Percentiles rank a stretch among this genome's conserved stretches.
These are phyloP conservation scores for Drosophila subsilvestris DNA, from an alignment of 2,888 invertebrate species.

Conservation along the genomic window DNA sequence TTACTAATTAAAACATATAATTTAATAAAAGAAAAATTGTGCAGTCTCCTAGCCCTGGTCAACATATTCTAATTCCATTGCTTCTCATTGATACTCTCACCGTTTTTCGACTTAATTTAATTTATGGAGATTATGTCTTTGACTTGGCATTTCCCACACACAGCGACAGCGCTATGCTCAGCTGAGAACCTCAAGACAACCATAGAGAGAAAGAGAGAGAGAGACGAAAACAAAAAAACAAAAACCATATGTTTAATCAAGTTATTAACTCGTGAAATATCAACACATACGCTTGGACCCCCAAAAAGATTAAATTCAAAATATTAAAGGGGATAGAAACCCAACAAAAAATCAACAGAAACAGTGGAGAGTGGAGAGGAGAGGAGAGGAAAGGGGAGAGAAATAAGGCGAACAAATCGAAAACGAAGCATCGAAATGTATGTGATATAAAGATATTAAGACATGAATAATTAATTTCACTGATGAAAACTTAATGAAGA, in stretches of 20 bases:
- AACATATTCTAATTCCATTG: conserved; percentile 9
- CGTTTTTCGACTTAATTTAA: conserved; percentile 59
- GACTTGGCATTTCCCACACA: conserved; percentile 70
- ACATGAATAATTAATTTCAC: conserved; percentile 81
- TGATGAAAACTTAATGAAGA: conserved; percentile 81
- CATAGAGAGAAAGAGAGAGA: conserved; percentile 1
- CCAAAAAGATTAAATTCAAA: conserved; percentile 72
- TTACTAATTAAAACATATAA: not conserved
- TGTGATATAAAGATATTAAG: conserved; percentile 76
- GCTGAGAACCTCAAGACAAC: conserved; percentile 1
- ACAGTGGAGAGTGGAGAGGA: not conserved
- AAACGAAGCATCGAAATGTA: conserved; percentile 50
- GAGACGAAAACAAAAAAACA: conserved; percentile 31
- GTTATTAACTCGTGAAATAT: conserved; percentile 78
- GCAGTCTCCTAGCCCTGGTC: conserved; percentile 5
- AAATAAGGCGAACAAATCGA: conserved; percentile 10
- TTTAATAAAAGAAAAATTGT: conserved; percentile 8
- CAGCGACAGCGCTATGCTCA: conserved; percentile 55
- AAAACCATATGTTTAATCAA: conserved; percentile 70
- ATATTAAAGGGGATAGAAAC: conserved; percentile 76
- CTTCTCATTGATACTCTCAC: conserved; percentile 10
- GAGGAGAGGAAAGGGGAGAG: too few relatives aligned
- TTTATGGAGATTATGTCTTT: conserved; percentile 61
- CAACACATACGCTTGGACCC: conserved; percentile 67
- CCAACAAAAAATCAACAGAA: conserved; percentile 36